These are phyloP conservation scores for Conus betulinus DNA, from an alignment of 1,140 invertebrate genomes.

Conservation along the genomic window DNA sequence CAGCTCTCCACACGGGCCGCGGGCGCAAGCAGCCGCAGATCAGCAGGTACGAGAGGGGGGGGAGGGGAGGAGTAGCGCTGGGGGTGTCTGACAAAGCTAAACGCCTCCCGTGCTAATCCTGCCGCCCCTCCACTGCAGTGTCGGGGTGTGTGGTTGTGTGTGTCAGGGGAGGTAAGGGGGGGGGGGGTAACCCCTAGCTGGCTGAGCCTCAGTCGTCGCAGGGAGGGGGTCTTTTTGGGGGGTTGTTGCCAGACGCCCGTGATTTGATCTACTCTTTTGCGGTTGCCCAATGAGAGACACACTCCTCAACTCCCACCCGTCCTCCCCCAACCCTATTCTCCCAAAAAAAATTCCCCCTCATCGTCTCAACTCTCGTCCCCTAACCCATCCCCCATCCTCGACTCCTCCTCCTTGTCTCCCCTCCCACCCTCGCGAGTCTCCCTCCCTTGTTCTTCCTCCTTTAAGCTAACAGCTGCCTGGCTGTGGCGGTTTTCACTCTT, in stretches of 20 bases:
- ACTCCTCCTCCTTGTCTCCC: too few relatives aligned
- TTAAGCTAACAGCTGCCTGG: too few relatives aligned
- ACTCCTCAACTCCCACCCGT: neutral
- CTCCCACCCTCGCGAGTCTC: too few relatives aligned
- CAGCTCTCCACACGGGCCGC: neutral
- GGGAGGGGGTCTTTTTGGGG: neutral
- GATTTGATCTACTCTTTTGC: neutral
- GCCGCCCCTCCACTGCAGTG: neutral
- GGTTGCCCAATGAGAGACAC: neutral
- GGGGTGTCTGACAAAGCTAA: conserved; percentile 17
- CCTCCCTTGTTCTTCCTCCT: too few relatives aligned
- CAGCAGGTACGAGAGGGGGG: too few relatives aligned
- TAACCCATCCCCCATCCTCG: too few relatives aligned
- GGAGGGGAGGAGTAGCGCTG: too few relatives aligned
- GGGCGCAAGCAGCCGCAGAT: neutral
- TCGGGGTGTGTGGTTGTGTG: neutral
- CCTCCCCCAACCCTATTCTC: neutral
- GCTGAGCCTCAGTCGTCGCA: neutral
- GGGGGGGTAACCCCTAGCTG: neutral
- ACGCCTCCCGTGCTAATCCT: conserved; percentile 9
- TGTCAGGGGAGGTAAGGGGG: neutral
- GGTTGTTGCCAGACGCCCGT: neutral
- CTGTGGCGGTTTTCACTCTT: too few relatives aligned
- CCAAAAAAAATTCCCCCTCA: neutral
- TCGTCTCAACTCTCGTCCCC: too few relatives aligned